Percentiles rank a stretch among this genome's conserved stretches.
phyloP scores from a whole-genome alignment of 2,888 invertebrate species.

The Microctonus hyperodae region DNA sequence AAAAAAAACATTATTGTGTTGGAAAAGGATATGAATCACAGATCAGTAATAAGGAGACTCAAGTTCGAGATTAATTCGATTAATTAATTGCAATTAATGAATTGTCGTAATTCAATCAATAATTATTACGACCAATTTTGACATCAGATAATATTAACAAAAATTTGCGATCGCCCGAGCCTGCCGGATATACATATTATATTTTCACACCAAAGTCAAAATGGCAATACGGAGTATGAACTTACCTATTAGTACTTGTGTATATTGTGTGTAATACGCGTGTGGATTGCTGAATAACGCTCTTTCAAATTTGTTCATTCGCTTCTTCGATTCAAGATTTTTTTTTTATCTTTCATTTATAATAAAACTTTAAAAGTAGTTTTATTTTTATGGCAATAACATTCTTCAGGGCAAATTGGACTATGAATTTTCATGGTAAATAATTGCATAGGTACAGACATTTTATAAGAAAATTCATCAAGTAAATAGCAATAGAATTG shows the following conservation, averaged over 20 bases:
- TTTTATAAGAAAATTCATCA: not conserved
- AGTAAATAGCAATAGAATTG: not conserved
- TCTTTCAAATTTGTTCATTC: slow-evolving; percentile 5
- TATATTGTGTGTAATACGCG: slow-evolving; percentile 53
- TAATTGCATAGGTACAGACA: slow-evolving; percentile 10
- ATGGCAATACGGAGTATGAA: slow-evolving; percentile 64
- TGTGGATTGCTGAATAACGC: slow-evolving; percentile 47
- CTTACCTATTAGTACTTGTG: slow-evolving; percentile 61
- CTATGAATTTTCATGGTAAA: not conserved
- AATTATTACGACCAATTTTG: slow-evolving; percentile 4
- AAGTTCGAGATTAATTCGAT: slow-evolving; percentile 8
- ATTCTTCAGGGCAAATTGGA: not conserved
- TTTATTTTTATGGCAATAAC: slow-evolving; percentile 4
- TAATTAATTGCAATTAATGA: slow-evolving; percentile 22
- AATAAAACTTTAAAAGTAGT: not conserved
- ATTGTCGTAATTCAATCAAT: slow-evolving; percentile 26
- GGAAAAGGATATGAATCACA: slow-evolving; percentile 30
- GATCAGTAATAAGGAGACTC: slow-evolving; percentile 24
- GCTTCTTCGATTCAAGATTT: slow-evolving; percentile 27
- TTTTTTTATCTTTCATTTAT: slow-evolving; percentile 9
- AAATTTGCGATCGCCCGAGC: slow-evolving; percentile 34
- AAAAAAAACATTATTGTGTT: no score
- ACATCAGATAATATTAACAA: not conserved
- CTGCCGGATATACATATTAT: slow-evolving; percentile 52
- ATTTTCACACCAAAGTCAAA: slow-evolving; percentile 63